Base-by-base conservation (phyloP, 2,113 vertebrate genomes). In the Myxocyprinus asiaticus region DNA sequence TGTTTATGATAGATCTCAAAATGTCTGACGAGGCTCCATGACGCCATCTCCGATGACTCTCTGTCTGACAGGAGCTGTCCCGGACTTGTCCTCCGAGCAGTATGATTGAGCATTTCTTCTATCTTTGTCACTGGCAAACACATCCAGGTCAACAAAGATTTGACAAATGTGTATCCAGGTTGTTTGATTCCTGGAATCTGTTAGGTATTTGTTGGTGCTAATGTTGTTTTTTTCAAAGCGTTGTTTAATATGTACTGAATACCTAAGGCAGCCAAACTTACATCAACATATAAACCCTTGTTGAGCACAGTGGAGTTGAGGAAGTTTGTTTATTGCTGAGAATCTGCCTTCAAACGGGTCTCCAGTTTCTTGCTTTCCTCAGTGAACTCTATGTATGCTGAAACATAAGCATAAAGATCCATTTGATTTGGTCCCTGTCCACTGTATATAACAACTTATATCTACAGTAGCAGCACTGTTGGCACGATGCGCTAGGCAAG, bases 1-100 rank as follows among this genome's bases (percentile, higher is more conserved):
- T 72, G 75, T 82, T 82, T 82, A 77, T 77, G 67, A 72, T 77
- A 55, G 59, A 71, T 82, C 67, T 77, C 75, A 65, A 64, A 77
- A 71, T 70, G 80, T 69, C 74, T 58, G 74, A 69, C 15, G 43
- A 72, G 75, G 67, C 67, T 76, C 63, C 66, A 68, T 59, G 66
- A 76, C 48, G 59, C 56, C 65, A 61, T 61, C 73, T 65, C 58
- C 3, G 65, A 68, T 80, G 63, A 74, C 78, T 80, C 7, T 65
- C 43, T 56, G 65, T 47, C 67, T 71, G 77, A 63, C 76, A 51
- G 66, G 11, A 17, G 47, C 15, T 55, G n/a, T 22, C 74, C 62
- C 5, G 14, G 33, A 76, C 74, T 55, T 64, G 53, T 66, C 72
- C 47, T 62, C 45, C 0, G 56, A 45, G 78, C 62, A 33, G 64